Base-by-base conservation (phyloP, 1,140 invertebrate species). In the Saccostrea cuccullata region DNA sequence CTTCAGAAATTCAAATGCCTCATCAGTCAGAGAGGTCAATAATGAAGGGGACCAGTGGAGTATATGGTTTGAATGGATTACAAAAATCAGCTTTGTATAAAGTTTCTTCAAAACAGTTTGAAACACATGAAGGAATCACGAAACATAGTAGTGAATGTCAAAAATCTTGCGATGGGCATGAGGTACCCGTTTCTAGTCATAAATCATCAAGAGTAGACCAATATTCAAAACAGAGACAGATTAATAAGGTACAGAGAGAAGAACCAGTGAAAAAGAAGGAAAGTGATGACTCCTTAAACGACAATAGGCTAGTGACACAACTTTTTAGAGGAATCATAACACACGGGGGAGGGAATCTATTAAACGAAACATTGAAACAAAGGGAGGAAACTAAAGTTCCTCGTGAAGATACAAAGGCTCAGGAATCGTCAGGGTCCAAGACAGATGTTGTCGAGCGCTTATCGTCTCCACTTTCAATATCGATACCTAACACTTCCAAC, bases 401-500 rank as follows among this genome's bases (percentile, higher is more conserved):
- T 23, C 55, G 40, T 56, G 56, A 47, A 85, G 20, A 9, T 13
- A 36, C 11, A 85, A 40, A 67, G 13, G 13, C 56, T 20, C 26
- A 64, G n/a, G 58, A 64, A 67, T 70, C 84, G 17, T 6, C 55
- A 36, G 56, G 11, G 56, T 40, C n/a, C 15, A 17, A 30, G 30
- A 26, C 30, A 64, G 20, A 23, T 2, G 86, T 64, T 47, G 26
- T 17, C 47, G 84, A 88, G 20, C 56, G 30, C n/a, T 56, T 70
- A 15, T 55, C 84, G 13, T 88, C 30, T 4, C 87, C 87, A 13
- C 83, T 88, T 26, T 70, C 87, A 20, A 88, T 88, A 55, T 67
- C 87, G 5, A 88, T 88, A 77, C 87, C 87, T 4, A 55, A 26
- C 20, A 17, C 60, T 20, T 26, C 87, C 8, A 73, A 40, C 6